Percentiles rank a stretch among this genome's conserved stretches.
Evolutionary conservation across 2,797 vertebrate species (phyloP).

Genomic region (Catamblyrhynchus diadema): DNA sequence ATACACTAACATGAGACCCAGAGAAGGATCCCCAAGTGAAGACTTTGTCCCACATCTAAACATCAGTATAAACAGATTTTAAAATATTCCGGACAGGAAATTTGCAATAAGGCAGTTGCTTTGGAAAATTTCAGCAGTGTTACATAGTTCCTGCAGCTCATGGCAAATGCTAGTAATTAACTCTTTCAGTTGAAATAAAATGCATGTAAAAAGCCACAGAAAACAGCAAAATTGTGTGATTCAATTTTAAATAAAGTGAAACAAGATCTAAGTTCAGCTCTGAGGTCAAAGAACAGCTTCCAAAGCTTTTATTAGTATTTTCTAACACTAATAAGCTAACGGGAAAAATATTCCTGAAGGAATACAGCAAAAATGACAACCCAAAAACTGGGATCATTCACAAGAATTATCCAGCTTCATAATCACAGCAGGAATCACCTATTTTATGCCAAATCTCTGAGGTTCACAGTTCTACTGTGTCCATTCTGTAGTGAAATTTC

Average conservation of each 20-base stretch:
- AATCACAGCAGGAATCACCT: background rate
- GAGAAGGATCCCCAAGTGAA: background rate
- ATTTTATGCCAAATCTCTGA: background rate
- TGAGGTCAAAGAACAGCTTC: background rate
- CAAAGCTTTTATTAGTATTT: background rate
- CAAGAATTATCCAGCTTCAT: background rate
- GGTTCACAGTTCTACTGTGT: background rate
- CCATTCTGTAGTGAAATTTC: background rate
- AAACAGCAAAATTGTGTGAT: background rate
- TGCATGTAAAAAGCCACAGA: background rate
- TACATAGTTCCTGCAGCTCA: background rate
- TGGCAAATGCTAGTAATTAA: background rate
- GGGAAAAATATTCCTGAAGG: background rate
- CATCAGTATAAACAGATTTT: background rate
- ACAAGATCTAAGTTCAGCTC: background rate
- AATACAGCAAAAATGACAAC: background rate
- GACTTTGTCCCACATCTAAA: background rate
- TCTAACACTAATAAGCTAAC: background rate
- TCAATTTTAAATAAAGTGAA: background rate
- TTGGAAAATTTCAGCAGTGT: background rate
- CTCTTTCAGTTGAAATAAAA: background rate
- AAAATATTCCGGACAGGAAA: background rate
- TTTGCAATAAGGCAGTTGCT: background rate
- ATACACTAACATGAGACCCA: background rate
- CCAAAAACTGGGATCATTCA: background rate